Base-by-base conservation (phyloP, 2,113 vertebrate species). In the Gadus macrocephalus region DNA sequence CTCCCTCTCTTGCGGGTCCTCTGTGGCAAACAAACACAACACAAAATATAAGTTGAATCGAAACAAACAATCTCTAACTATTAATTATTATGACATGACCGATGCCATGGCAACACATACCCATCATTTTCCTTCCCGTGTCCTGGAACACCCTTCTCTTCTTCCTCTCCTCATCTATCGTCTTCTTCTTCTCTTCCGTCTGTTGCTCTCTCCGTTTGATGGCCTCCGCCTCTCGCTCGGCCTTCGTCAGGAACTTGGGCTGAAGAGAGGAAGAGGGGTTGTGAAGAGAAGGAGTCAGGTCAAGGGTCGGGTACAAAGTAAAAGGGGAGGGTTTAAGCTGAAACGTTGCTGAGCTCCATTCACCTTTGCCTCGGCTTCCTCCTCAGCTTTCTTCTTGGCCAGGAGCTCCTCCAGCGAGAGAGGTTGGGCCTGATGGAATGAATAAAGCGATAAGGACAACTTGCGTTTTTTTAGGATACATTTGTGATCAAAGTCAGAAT, bases 181-280 rank as follows among this genome's bases (percentile, higher is more conserved):
- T 63, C 81, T 66, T 91, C 78, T 93, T 94, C n/a, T 90, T 90
- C 31, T 98, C 97, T 76, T 98, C 97, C 0, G 92, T 92, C 82
- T 95, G 86, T 81, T 91, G 93, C 80, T 95, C 95, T 62, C 97
- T 88, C 17, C 97, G 92, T 59, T 94, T 95, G 69, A 98, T 22
- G 5, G 97, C 97, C 84, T 98, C 97, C 0, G 95, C 95, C 80
- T 98, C 96, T 60, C 97, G 86, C 71, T 98, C 96, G 0, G 93
- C 93, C 84, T 96, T 97, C 58, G 96, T 98, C 71, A 99, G 90
- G 86, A 99, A 98, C 82, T 98, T 98, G 35, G 96, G 96, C 96
- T 98, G 81, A 72, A 72, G 31, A 66, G 25, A n/a, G 1, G 72
- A 12, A 14, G 56, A 35, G 4, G 31, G 31, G 31, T 35, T 35